Base-by-base conservation (phyloP, 2,888 invertebrate species). In the Miltochrista miniata region DNA sequence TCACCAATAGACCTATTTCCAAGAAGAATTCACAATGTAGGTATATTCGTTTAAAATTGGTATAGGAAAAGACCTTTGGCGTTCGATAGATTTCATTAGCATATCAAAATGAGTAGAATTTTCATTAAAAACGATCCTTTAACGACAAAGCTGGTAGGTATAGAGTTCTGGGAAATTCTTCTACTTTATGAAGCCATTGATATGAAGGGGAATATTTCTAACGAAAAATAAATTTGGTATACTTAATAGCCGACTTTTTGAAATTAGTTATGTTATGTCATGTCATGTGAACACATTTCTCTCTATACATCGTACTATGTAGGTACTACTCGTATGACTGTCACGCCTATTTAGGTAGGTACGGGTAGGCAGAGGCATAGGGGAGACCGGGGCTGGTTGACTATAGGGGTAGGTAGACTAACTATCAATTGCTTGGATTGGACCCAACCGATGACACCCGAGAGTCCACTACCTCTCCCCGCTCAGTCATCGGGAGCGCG, bases 91-190 rank as follows among this genome's bases (percentile, higher is more conserved):
- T 61, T 53, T 51, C 51, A 67, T 66, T 66, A 56, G 61, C 67
- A 66, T 66, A 61, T 61, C 61, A 67, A 67, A 66, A 66, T 66
- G 61, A 64, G 44, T 57, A 55, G 57, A 57, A 59, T 64, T 66
- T 66, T 66, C 64, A 67, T 64, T 66, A 66, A 67, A 65, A 66
- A 55, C 62, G 54, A 35, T 40, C 67, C 66, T 66, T 66, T 66
- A 61, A 64, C 43, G 53, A 53, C 18, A 53, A 56, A 61, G 55
- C 48, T 49, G 48, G 29, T 50, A 54, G 18, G 18, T 2, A 4
- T 58, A 42, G 53, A 48, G 13, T 47, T 24, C 34, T 44, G 35
- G 50, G 51, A 61, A 64, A 57, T 64, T 50, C 46, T 51, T 48
- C 45, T 39, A 40, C 37, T 50, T 48, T 53, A 51, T 49, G 45